Base-by-base conservation (phyloP, 2,113 vertebrate species). In the Cacatua alba region DNA sequence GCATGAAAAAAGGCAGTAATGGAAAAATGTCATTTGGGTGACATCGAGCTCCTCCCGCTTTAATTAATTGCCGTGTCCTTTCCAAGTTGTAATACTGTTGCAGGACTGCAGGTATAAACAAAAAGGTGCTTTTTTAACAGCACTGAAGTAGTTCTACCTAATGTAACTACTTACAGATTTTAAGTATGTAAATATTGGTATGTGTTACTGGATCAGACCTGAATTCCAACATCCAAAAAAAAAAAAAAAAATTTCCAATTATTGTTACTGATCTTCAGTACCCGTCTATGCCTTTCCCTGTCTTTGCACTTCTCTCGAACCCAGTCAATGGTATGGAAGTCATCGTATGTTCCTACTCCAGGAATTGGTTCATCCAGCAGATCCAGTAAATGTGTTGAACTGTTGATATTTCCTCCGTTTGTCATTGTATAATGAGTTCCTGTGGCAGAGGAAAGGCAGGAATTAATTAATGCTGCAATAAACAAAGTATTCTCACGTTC, bases 241-340 rank as follows among this genome's bases (percentile, higher is more conserved):
- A 89, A 53, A 29, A 15, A 39, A 39, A 37, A 37, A 37, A 21
- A 25, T 35, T 77, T 63, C 65, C 33, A 62, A 65, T 39, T 57
- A 80, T 3, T 41, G 51, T 78, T 65, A 80, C 41, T 87, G 37
- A 86, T 94, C 57, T 95, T 63, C 95, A 94, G 60, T 98, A 99
- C 99, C 99, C 99, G 98, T 94, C 99, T 98, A 48, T 99, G 99
- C 57, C 99, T 98, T 96, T 99, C 99, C 60, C 99, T 98, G 97
- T 99, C 99, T 97, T 99, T 99, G 98, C 99, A 99, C 86, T 99
- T 99, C 96, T 99, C 99, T 31, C 99, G 98, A 83, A 99, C 99
- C 99, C 99, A 99, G 85, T 99, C 99, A 76, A 99, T 99, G 94
- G 99, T 99, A 97, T 99, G 99, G 98, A 99, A 99, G 97, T 99